These are phyloP conservation scores for Noctilio leporinus DNA, from an alignment of 2,113 vertebrate species.

Conservation along the genomic window DNA sequence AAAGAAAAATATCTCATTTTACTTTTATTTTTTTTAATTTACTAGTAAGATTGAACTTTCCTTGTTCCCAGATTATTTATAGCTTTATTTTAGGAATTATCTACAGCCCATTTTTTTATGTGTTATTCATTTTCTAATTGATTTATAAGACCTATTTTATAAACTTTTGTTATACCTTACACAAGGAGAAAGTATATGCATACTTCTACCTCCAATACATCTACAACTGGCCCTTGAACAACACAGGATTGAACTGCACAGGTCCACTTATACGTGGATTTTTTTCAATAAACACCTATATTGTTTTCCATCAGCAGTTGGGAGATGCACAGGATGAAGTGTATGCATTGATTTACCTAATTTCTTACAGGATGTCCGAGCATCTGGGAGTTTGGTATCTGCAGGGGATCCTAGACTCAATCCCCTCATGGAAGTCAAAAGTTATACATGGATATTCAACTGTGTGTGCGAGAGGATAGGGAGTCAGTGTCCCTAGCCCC, in stretches of 20 bases:
- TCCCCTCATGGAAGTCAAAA: not conserved
- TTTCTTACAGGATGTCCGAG: not conserved
- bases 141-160: not conserved
- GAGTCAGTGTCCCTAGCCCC: no score
- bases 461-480: not conserved
- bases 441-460: not conserved
- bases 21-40: slow-evolving; percentile 5
- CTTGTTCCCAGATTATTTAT: not conserved
- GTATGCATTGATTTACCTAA: not conserved
- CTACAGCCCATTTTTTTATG: not conserved
- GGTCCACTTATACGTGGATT: not conserved
- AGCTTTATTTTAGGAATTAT: not conserved
- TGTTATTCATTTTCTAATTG: not conserved
- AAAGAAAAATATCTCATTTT: slow-evolving; percentile 10
- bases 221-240: not conserved
- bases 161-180: not conserved
- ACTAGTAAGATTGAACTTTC: not conserved
- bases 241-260: not conserved
- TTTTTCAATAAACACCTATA: not conserved
- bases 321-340: no score
- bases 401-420: not conserved
- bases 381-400: not conserved
- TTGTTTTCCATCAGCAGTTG: not conserved
- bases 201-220: not conserved
- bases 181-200: not conserved